Percentiles rank a stretch among this genome's conserved stretches.
These are phyloP conservation scores for Scaptomyza flava DNA, from an alignment of 2,888 invertebrate genomes.

Conservation along the genomic window DNA sequence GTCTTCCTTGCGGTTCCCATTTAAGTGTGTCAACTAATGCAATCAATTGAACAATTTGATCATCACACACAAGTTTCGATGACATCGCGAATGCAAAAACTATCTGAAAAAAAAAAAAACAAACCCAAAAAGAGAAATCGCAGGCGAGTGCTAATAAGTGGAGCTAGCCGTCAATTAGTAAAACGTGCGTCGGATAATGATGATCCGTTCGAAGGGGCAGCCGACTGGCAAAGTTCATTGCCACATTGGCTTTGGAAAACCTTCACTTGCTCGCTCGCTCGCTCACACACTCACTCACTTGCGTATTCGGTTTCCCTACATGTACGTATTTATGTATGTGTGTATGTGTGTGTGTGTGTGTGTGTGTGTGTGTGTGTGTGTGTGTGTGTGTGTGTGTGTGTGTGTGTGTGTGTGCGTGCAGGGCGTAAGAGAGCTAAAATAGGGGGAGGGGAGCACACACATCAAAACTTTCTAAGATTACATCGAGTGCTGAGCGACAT, in stretches of 20 bases:
- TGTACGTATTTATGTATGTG: too few relatives aligned
- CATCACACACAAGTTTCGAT: constrained; percentile 13
- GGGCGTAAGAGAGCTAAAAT: not conserved
- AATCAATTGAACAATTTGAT: constrained; percentile 23
- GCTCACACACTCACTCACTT: constrained; percentile 1
- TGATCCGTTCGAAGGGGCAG: constrained; percentile 21
- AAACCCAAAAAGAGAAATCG: constrained; percentile 40
- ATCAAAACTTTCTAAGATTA: constrained; percentile 44
- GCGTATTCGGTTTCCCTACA: constrained; percentile 40
- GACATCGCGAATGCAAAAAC: constrained; percentile 39
- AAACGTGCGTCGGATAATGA: constrained; percentile 34
- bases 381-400: constrained; percentile 10
- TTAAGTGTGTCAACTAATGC: constrained; percentile 15
- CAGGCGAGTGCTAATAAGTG: constrained; percentile 43
- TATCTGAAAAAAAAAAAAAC: not conserved
- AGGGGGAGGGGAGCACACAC: not conserved
- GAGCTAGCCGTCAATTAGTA: constrained; percentile 45
- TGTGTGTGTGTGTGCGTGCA: constrained; percentile 8
- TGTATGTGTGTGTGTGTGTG: constrained; percentile 11
- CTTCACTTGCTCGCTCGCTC: constrained; percentile 26
- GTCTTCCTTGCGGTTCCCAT: not conserved
- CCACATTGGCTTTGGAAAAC: constrained; percentile 47
- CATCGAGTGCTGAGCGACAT: constrained; percentile 1
- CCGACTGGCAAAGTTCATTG: constrained; percentile 57
- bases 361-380: constrained; percentile 8